Evolutionary conservation across 2,797 vertebrate genomes (phyloP), one percentile per base, ranked within the genome.

Genomic region (Knipowitschia caucasica): DNA sequence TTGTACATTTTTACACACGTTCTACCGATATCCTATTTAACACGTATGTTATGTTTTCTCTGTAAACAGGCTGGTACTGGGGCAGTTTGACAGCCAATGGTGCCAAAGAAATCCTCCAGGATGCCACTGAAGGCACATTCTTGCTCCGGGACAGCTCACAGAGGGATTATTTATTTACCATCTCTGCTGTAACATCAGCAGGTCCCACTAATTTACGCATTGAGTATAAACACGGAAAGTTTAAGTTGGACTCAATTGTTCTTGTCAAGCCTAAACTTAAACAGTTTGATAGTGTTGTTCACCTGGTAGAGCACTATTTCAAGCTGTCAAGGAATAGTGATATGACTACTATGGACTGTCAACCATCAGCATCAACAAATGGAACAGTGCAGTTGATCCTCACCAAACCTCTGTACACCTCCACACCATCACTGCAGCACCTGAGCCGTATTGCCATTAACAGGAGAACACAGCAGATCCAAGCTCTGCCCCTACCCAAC

Each of bases 131-230:
- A 88, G 96, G 95, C 39, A 94, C 95, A 33, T 99, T 98, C 80
- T 90, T 98, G 77, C 89, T 99, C 56, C 91, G 95, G 68, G 94
- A 99, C 80, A 97, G 94, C 74, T 95, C 95, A 0, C 95, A 98
- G 80, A 90, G 90, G 47, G 94, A 97, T 62, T 98, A 95, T 80
- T 91, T 99, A 53, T 91, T 97, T 77, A 99, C 95, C 74, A 98
- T 99, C 81, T 98, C 95, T 0, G 93, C 96, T 64, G 95, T 97
- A 91, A 99, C 96, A 0, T 93, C 94, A 9, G 93, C 92, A 0
- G 96, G 96, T 58, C 95, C 95, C 64, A 98, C 96, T 63, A 98
- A 98, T 78, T 85, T 99, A 33, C 93, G 96, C 10, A 98, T 99
- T 36, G 93, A 96, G 69, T 96, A 90, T 84, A 90, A 92, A 64